phyloP scores from a whole-genome alignment of 2,888 invertebrate species.

The Troides aeacus region DNA sequence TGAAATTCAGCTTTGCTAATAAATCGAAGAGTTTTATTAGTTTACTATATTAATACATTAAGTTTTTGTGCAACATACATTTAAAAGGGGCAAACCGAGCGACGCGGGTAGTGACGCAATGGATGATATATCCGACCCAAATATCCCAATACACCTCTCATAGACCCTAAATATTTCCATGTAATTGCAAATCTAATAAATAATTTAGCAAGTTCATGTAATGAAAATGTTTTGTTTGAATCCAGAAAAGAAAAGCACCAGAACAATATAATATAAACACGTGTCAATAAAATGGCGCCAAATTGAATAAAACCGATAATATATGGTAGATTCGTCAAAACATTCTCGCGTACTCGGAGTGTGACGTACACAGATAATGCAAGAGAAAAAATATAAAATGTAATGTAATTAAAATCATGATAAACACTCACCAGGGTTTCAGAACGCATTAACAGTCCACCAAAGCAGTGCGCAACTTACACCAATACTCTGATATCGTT shows the following conservation, averaged over 20 bases:
- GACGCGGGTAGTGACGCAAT: constrained; percentile 8
- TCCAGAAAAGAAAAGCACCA: background rate
- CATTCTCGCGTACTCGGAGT: constrained; percentile 20
- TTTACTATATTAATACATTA: constrained; percentile 16
- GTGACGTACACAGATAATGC: constrained; percentile 37
- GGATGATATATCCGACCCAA: constrained; percentile 15
- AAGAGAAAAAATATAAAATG: constrained; percentile 30
- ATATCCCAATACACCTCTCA: constrained; percentile 15
- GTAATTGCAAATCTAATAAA: constrained; percentile 1
- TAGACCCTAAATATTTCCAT: constrained; percentile 16
- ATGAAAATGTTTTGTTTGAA: constrained; percentile 21
- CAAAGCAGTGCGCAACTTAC: constrained; percentile 79
- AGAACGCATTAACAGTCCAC: constrained; percentile 78
- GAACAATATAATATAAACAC: background rate
- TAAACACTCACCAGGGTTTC: constrained; percentile 76
- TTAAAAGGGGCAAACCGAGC: constrained; percentile 23
- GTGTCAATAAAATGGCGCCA: constrained; percentile 5
- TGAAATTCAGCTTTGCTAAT: background rate
- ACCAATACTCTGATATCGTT: constrained; percentile 58
- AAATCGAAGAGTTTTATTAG: constrained; percentile 21
- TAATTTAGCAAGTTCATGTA: constrained; percentile 1
- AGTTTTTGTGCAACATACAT: constrained; percentile 23
- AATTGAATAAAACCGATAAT: constrained; percentile 4
- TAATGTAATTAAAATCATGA: constrained; percentile 66
- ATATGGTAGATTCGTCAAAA: constrained; percentile 22